A percentile compares a stretch with the other conserved stretches of the same genome.
phyloP scores from a whole-genome alignment of 2,113 vertebrate species.

The Pomatostomus ruficeps region DNA sequence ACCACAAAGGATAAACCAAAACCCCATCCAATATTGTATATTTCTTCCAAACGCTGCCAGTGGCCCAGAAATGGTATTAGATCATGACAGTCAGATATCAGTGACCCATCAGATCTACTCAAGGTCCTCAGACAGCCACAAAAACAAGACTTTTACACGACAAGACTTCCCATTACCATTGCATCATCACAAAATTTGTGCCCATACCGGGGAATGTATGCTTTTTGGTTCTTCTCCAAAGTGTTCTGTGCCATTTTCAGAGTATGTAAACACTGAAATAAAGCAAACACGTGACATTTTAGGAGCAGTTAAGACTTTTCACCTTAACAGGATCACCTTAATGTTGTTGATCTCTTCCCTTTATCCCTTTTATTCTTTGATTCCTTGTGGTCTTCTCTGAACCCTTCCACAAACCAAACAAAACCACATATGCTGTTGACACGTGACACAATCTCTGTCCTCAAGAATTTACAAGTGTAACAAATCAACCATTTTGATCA shows the following conservation, averaged over 20 bases:
- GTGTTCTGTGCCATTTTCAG: constrained; percentile 86
- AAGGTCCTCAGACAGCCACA: background rate
- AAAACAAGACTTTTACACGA: background rate
- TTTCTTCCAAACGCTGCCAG: background rate
- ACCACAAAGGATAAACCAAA: background rate
- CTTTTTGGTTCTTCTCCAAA: constrained; percentile 78
- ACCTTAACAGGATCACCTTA: background rate
- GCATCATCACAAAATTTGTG: background rate
- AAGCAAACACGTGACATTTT: constrained; percentile 35
- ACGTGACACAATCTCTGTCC: background rate
- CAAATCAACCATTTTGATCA: background rate
- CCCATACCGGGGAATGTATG: constrained; percentile 71
- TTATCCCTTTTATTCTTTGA: background rate
- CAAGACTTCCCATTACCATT: background rate
- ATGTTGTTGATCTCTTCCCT: background rate
- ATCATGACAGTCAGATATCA: background rate
- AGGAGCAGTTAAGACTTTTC: background rate
- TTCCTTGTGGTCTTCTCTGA: background rate
- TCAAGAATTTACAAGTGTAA: background rate
- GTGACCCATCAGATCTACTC: background rate
- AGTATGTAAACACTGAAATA: constrained; percentile 84
- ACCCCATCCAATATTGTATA: background rate
- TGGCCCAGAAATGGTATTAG: background rate
- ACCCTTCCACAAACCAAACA: background rate
- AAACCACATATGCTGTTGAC: fast-evolving